Evolutionary conservation across 2,888 invertebrate genomes (phyloP), one percentile per base, ranked within the genome.

Genomic region (Desoria tigrina): DNA sequence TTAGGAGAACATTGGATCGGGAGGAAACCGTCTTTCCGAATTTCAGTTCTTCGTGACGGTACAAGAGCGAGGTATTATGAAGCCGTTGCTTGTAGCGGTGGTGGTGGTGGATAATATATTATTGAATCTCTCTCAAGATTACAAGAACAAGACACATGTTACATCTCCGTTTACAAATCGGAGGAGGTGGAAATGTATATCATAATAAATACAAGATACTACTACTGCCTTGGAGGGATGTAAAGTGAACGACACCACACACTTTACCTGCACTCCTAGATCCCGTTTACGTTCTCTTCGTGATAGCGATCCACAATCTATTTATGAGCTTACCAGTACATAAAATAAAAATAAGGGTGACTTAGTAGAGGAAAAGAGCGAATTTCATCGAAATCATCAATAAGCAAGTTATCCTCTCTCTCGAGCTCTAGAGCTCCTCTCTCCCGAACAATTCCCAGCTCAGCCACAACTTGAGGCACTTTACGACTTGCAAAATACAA

Each of bases 331-430:
- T 65, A 65, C 65, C 62, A 72, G 65, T 72, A 63, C 68, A 69
- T 72, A 72, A 72, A 72, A 68, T 69, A 66, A 45, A 39, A 53
- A 66, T 58, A 59, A 66, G 62, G 55, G 58, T 45, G 65, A 60
- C 61, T 61, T 63, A n/a, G n/a, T n/a, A 53, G 50, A 24, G 49
- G 42, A 62, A 66, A 58, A 50, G 37, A 58, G 59, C 54, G 55
- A 66, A 66, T 59, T 72, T 72, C 72, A 72, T 72, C 72, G 68
- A 72, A 69, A 69, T 69, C 69, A 67, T 72, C 72, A 72, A 72
- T 72, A 68, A 65, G 63, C 64, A 60, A 66, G 65, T 68, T 69
- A 64, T 68, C 65, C 45, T 69, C 65, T 67, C 72, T 65, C 66
- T 56, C 42, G 68, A 53, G 61, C 49, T 62, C 49, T 28, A 50